Conservation (phyloP, 53 echinoderm and acorn worm genomes). For the Antedon mediterranea region DNA sequence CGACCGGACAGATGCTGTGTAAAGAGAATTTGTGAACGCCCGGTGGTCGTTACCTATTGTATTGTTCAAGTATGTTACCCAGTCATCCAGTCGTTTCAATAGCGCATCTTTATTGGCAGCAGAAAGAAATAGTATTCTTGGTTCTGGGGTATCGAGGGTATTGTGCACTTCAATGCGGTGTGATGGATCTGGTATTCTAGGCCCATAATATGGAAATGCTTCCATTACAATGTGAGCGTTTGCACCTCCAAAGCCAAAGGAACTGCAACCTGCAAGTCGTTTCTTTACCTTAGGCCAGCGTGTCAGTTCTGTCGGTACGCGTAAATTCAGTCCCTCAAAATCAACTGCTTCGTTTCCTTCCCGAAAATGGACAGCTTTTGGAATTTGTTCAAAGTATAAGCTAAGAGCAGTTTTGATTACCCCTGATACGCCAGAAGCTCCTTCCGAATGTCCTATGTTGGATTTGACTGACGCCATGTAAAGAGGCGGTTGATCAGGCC, state of each 20-base stretch:
- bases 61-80: conserved; percentile 65
- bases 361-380: conserved; percentile 83
- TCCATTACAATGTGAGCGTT: conserved; percentile 87
- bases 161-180: conserved; percentile 1
- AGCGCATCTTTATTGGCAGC: conserved; percentile 75
- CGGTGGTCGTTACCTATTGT: conserved; percentile 53
- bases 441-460: conserved; percentile 89
- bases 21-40: conserved; percentile 56
- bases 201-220: conserved; percentile 4
- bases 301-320: conserved; percentile 69
- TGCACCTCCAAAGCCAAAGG: conserved; percentile 95
- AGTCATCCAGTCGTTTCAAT: conserved; percentile 52
- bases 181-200: neutral
- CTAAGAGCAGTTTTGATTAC: conserved; percentile 77
- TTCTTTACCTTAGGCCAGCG: conserved; percentile 78
- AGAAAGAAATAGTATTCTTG: conserved; percentile 66
- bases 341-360: conserved; percentile 80
- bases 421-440: conserved; percentile 77
- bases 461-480: conserved; percentile 93
- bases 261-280: conserved; percentile 69
- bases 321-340: conserved; percentile 60
- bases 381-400: conserved; percentile 67
- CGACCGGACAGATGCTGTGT: conserved; percentile 67
- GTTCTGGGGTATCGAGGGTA: conserved; percentile 44
- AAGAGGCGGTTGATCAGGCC: conserved; percentile 58